Evolutionary conservation across 1,140 invertebrate genomes (phyloP).

Genomic region (Pachyrhynchus sulphureomaculatus): DNA sequence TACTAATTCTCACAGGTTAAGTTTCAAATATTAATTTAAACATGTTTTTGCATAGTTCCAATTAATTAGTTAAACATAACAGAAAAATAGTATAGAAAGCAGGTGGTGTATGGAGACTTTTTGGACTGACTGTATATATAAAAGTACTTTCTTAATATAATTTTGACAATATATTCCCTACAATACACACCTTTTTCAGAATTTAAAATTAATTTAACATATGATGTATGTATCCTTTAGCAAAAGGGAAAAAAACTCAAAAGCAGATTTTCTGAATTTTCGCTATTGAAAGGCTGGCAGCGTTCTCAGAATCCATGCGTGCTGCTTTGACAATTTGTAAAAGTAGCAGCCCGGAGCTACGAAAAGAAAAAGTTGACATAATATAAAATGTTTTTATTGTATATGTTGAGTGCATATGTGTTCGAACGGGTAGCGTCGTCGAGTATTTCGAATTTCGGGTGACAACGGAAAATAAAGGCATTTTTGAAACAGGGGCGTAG

Average conservation of each 20-base stretch:
- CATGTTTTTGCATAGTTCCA: too few species aligned
- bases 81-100: too few species aligned
- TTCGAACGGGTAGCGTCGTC: constrained; percentile 1
- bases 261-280: constrained; percentile 20
- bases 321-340: constrained; percentile 24
- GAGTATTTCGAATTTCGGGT: neutral
- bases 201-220: constrained; percentile 19
- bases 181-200: constrained; percentile 1
- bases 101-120: too few species aligned
- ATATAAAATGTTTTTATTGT: constrained; percentile 21
- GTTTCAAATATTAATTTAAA: too few species aligned
- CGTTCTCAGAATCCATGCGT: neutral
- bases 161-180: neutral
- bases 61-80: too few species aligned
- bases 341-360: constrained; percentile 8
- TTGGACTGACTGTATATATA: too few species aligned
- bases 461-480: neutral
- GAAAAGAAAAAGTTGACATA: constrained; percentile 9
- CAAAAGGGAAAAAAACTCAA: constrained; percentile 1
- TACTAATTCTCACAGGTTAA: too few species aligned
- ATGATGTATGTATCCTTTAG: constrained; percentile 3
- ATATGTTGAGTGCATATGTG: constrained; percentile 11
- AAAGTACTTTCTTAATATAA: neutral
- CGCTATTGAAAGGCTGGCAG: constrained; percentile 17
- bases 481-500: neutral